These are phyloP conservation scores for Thamnophis elegans DNA, from an alignment of 2,797 vertebrate species.

Conservation along the genomic window DNA sequence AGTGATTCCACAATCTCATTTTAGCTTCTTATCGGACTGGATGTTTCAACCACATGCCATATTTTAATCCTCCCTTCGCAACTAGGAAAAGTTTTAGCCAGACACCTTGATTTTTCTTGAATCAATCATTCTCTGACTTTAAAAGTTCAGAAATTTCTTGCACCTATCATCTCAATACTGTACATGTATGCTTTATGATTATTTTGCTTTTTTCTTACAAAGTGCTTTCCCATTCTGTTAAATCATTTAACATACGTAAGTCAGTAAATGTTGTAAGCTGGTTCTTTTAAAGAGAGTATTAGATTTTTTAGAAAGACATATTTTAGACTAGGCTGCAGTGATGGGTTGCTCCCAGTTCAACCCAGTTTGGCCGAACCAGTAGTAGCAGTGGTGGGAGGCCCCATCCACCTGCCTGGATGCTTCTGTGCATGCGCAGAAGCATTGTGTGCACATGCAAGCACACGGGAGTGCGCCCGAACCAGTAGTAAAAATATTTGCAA, in stretches of 20 bases:
- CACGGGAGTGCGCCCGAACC: too few relatives aligned
- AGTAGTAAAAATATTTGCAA: too few relatives aligned
- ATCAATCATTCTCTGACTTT: not conserved
- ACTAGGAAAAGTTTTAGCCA: not conserved
- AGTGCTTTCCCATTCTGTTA: not conserved
- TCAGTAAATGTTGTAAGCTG: not conserved
- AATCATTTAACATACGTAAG: not conserved
- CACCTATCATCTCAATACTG: not conserved
- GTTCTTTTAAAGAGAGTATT: not conserved
- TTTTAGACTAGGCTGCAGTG: not conserved
- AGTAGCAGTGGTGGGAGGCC: too few relatives aligned
- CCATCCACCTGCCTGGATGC: too few relatives aligned
- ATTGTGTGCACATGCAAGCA: too few relatives aligned
- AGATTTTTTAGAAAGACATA: constrained; percentile 37
- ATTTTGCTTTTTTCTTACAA: not conserved
- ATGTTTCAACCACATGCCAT: constrained; percentile 38
- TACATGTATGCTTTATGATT: not conserved
- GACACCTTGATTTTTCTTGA: not conserved
- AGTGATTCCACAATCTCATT: constrained; percentile 34
- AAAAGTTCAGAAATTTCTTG: not conserved
- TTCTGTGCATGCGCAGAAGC: too few relatives aligned
- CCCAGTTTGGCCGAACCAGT: too few relatives aligned
- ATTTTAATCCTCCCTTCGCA: constrained; percentile 16
- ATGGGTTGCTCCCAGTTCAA: too few relatives aligned
- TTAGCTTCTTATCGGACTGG: constrained; percentile 4